Conservation (phyloP, 1,140 invertebrate species). For the Drosophila micromelanica region DNA sequence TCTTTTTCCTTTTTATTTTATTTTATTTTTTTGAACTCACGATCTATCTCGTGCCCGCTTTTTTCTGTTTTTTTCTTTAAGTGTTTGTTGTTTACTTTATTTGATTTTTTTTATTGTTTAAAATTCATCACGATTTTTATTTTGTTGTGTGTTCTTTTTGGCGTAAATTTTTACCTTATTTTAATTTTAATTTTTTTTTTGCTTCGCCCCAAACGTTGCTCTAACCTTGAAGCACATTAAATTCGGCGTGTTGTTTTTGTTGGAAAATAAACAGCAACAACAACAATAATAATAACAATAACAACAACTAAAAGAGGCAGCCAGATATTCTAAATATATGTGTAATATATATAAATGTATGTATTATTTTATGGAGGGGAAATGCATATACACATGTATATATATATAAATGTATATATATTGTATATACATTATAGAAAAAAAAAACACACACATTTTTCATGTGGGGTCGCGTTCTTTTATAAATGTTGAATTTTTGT, state of each 20-base stretch:
- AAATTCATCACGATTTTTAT: slow-evolving; percentile 81
- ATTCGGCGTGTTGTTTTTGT: slow-evolving; percentile 48
- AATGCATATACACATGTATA: slow-evolving; percentile 5
- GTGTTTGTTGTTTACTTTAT: slow-evolving; percentile 43
- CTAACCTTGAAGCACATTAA: slow-evolving; percentile 79
- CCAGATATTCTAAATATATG: slow-evolving; percentile 43
- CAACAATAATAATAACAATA: slow-evolving; percentile 15
- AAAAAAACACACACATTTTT: slow-evolving; percentile 4
- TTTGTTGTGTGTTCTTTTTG: slow-evolving; percentile 63
- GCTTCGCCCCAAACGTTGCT: slow-evolving; percentile 37
- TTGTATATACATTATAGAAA: slow-evolving; percentile 5
- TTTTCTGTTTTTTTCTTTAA: slow-evolving; percentile 22
- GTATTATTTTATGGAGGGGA: slow-evolving; percentile 13
- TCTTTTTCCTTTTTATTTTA: neutral
- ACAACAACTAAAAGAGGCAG: slow-evolving; percentile 17
- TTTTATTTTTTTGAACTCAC: slow-evolving; percentile 8
- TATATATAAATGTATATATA: slow-evolving; percentile 1
- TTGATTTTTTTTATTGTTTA: slow-evolving; percentile 69
- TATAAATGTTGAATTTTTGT: slow-evolving; percentile 17
- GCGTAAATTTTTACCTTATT: slow-evolving; percentile 36
- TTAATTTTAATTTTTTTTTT: slow-evolving; percentile 34
- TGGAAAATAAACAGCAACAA: slow-evolving; percentile 44
- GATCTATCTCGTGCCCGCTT: slow-evolving; percentile 1
- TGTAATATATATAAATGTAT: slow-evolving; percentile 33
- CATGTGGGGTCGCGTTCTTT: slow-evolving; percentile 38